These are phyloP conservation scores for Porphyrio hochstetteri DNA, from an alignment of 2,113 vertebrate genomes.

Conservation along the genomic window DNA sequence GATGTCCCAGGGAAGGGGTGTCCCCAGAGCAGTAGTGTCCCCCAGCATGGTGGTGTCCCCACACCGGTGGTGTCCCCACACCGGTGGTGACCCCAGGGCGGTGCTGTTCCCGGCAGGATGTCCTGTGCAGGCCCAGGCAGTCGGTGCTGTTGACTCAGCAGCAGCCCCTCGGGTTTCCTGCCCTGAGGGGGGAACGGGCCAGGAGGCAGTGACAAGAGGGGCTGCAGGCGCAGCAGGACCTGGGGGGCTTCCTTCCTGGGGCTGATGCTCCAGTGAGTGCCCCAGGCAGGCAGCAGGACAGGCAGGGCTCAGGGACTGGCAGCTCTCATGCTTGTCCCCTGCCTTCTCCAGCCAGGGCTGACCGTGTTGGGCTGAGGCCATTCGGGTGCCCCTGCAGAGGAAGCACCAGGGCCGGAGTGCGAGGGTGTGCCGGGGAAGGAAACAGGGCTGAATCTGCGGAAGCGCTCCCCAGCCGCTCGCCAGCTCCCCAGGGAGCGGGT, in stretches of 20 bases:
- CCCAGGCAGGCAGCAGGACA: neutral
- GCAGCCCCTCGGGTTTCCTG: neutral
- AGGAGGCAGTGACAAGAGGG: neutral
- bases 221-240: neutral
- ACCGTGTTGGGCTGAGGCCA: neutral
- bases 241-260: neutral
- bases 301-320: neutral
- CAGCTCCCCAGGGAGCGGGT: neutral
- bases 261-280: rapidly evolving
- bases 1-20: neutral
- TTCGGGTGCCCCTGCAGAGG: rapidly evolving
- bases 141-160: constrained; percentile 14
- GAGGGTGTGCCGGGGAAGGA: constrained; percentile 56
- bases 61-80: rapidly evolving
- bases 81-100: neutral
- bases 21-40: neutral
- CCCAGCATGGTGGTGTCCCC: no score
- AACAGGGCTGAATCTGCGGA: constrained; percentile 45
- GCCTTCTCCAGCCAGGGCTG: neutral
- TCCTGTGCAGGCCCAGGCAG: neutral
- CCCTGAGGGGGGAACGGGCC: neutral
- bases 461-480: neutral
- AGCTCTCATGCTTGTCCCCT: neutral
- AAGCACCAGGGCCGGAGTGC: neutral
- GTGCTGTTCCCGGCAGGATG: neutral